phyloP scores from a whole-genome alignment of 2,113 vertebrate species.

The Anarhynchus alexandrinus region DNA sequence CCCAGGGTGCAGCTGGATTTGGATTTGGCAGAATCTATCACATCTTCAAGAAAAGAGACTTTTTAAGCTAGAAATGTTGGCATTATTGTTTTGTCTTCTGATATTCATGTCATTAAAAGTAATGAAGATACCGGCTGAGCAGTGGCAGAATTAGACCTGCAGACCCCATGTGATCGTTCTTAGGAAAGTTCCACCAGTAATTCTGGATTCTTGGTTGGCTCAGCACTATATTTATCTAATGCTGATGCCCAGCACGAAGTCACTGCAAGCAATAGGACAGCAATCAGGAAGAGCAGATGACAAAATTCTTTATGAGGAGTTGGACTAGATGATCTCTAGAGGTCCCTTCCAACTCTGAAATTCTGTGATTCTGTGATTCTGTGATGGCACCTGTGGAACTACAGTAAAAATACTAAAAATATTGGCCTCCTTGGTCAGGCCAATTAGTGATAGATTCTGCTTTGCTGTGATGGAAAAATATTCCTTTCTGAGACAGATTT shows the following conservation, averaged over 20 bases:
- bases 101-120: too few relatives aligned
- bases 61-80: neutral
- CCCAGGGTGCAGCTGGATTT: neutral
- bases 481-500: neutral
- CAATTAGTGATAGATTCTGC: neutral
- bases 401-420: neutral
- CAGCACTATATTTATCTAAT: too few relatives aligned
- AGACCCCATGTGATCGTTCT: too few relatives aligned
- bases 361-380: too few relatives aligned
- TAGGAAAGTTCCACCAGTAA: too few relatives aligned
- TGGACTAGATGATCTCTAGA: too few relatives aligned
- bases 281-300: neutral
- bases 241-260: neutral
- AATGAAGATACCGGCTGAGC: too few relatives aligned
- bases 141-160: too few relatives aligned
- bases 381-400: neutral
- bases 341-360: too few relatives aligned
- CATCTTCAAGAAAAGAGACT: neutral
- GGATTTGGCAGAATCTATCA: neutral
- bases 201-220: too few relatives aligned
- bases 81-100: neutral
- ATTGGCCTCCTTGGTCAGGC: neutral
- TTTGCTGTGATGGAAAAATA: neutral
- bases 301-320: neutral
- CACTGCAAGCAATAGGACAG: neutral